phyloP scores from a whole-genome alignment of 2,797 vertebrate genomes.

The Hemitrygon akajei region DNA sequence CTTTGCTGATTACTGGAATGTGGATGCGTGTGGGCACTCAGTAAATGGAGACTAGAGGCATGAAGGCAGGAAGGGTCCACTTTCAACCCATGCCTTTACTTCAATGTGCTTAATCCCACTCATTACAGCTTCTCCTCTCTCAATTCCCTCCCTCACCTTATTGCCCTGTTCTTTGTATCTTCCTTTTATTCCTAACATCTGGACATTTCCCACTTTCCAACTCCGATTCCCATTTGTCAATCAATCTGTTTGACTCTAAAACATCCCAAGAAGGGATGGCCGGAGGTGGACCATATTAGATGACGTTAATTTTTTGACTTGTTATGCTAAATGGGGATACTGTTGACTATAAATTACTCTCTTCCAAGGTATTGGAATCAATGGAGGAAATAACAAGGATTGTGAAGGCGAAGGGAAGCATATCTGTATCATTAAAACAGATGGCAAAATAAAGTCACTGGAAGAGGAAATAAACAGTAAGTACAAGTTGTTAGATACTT shows the following conservation, averaged over 20 bases:
- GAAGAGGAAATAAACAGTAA: constrained; percentile 38
- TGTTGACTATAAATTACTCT: not conserved
- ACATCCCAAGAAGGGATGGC: not conserved
- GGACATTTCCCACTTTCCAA: not conserved
- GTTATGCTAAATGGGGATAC: not conserved
- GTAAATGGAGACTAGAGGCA: not conserved
- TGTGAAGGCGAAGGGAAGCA: constrained; percentile 21
- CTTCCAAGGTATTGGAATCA: constrained; percentile 32
- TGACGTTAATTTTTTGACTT: not conserved
- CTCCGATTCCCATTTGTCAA: not conserved
- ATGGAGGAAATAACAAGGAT: constrained; percentile 39
- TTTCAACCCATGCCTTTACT: not conserved
- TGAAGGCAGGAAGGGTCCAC: not conserved
- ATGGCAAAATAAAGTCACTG: constrained; percentile 34
- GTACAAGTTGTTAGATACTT: not conserved
- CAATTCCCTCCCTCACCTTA: not conserved
- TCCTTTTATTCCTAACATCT: not conserved
- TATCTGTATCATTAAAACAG: constrained; percentile 36
- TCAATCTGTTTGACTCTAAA: not conserved
- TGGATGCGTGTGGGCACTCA: not conserved
- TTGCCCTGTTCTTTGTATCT: not conserved
- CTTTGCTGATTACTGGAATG: not conserved
- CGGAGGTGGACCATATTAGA: not conserved
- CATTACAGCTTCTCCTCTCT: not conserved
- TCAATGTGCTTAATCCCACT: not conserved